Evolutionary conservation across 2,113 vertebrate genomes (phyloP).

Genomic region (Bujurquina vittata): DNA sequence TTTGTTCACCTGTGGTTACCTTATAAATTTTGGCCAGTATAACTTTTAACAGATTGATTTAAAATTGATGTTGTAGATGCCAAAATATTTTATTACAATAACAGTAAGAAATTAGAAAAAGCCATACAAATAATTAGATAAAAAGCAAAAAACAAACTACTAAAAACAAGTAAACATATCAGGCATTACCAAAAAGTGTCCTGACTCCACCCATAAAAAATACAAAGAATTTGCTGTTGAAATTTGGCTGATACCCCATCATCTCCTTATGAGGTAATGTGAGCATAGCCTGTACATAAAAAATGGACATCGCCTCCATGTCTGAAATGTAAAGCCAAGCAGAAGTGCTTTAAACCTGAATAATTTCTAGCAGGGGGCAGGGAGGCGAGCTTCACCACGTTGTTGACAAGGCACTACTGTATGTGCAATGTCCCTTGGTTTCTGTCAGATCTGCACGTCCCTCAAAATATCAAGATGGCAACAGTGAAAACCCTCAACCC

Average conservation of each 20-base stretch:
- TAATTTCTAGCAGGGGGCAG: too few relatives aligned
- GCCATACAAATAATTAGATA: too few relatives aligned
- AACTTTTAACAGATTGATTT: background rate
- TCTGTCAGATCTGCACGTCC: accelerated
- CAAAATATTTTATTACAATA: background rate
- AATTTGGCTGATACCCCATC: background rate
- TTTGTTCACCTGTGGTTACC: background rate
- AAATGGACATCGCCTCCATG: background rate
- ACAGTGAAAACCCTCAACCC: background rate
- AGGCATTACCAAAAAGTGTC: too few relatives aligned
- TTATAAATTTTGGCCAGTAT: background rate
- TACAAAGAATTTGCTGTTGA: background rate
- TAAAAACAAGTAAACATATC: too few relatives aligned
- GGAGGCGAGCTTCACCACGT: background rate
- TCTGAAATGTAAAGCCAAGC: background rate
- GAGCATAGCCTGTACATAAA: background rate
- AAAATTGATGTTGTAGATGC: too few relatives aligned
- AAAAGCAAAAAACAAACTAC: too few relatives aligned
- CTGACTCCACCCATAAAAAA: too few relatives aligned
- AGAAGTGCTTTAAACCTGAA: too few relatives aligned
- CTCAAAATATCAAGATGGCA: background rate
- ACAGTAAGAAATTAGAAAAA: background rate
- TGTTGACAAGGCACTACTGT: background rate
- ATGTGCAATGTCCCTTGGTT: background rate
- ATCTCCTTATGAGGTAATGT: background rate